Evolutionary conservation across 1,140 invertebrate species (phyloP), one percentile per base, ranked within the genome.

Genomic region (Druon quercuslanigerum): DNA sequence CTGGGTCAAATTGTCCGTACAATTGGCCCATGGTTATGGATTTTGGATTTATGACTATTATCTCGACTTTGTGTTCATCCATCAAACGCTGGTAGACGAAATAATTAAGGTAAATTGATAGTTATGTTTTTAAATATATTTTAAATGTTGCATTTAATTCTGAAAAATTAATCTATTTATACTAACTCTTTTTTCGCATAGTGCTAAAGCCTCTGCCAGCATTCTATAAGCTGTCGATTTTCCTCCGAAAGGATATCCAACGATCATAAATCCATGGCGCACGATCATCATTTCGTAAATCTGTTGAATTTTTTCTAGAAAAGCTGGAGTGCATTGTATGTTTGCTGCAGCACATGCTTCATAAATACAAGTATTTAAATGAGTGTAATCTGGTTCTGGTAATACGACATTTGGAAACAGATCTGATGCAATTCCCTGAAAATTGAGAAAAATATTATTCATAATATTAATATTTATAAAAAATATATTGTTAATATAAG

Each of bases 221-320:
- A 96, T 94, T 83, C 94, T 93, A 84, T 97, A 97, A 11, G 94
- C 94, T 16, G 93, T 93, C 0, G 96, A 96, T 90, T 98, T 98
- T 17, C 96, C 96, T 51, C 96, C 96, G 87, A 98, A 97, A 12
- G 98, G 96, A 84, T 95, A 93, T n/a, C 98, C 98, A 4, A 98
- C 96, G 77, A 99, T 95, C 96, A 96, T 96, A 54, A 96, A 93
- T 12, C 96, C 96, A 88, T 98, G 97, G 46, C 97, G 92, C 1
- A 98, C 97, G 51, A 98, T 94, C 93, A 99, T 98, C 97, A 98
- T 99, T 91, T 99, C 97, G 88, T 98, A 99, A 17, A 99, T 94
- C 91, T 99, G 96, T 80, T 97, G 96, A 50, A 97, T 94, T 92
- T 99, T 99, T 89, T 97, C 95, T 72, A 98, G 89, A 87, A 99